These are phyloP conservation scores for Macrosteles quadrilineatus DNA, from an alignment of 1,140 invertebrate genomes.

Conservation along the genomic window DNA sequence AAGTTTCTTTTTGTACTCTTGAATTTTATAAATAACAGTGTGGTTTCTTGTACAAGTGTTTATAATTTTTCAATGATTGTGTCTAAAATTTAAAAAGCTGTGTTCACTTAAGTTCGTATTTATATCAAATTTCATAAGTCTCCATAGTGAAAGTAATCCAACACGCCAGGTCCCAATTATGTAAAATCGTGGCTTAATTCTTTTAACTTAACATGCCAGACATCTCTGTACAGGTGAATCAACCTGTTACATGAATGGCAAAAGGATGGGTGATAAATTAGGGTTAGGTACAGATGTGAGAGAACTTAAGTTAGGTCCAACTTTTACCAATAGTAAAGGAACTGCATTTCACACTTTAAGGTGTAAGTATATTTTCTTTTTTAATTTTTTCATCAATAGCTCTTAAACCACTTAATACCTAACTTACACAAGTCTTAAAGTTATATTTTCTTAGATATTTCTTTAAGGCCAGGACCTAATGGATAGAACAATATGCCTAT, in stretches of 20 bases:
- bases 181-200: constrained; percentile 13
- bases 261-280: constrained; percentile 68
- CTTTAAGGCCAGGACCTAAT: too few species aligned
- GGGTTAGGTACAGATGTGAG: constrained; percentile 73
- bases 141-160: background rate
- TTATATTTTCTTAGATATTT: too few species aligned
- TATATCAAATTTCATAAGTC: background rate
- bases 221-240: constrained; percentile 30
- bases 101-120: background rate
- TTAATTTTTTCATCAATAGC: too few species aligned
- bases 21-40: background rate
- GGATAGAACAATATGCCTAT: too few species aligned
- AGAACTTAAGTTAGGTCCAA: constrained; percentile 80
- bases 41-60: background rate
- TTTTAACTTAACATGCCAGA: background rate
- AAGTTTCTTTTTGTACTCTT: background rate
- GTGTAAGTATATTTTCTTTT: too few species aligned
- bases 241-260: constrained; percentile 35
- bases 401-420: too few species aligned
- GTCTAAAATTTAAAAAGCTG: background rate
- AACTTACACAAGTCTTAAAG: too few species aligned
- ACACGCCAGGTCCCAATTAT: background rate
- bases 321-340: constrained; percentile 70
- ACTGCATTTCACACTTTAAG: constrained; percentile 82
- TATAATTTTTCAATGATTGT: background rate